Percentiles rank a stretch among this genome's conserved stretches.
Conservation (phyloP, 2,113 vertebrate species). For the Nerophis ophidion region DNA sequence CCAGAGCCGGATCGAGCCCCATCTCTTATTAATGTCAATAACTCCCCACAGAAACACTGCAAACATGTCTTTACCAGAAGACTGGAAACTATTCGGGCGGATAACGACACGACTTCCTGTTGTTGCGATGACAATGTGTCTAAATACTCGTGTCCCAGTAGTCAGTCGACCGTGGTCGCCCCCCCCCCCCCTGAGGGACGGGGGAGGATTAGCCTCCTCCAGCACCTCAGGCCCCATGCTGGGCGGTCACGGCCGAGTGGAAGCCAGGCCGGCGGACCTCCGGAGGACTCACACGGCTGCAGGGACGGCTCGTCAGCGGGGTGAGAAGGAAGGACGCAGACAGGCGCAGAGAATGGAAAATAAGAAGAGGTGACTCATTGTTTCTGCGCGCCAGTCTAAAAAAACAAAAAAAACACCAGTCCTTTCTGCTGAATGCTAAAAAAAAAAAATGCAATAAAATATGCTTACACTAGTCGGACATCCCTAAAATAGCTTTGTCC, state of each 20-base stretch:
- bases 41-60: too few species aligned
- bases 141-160: background rate
- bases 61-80: too few species aligned
- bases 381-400: conserved; percentile 25
- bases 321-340: conserved; percentile 29
- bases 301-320: conserved; percentile 35
- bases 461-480: background rate
- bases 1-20: too few species aligned
- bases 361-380: conserved; percentile 38
- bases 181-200: background rate
- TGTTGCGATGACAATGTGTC: background rate
- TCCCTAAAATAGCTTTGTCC: too few species aligned
- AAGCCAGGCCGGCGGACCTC: conserved; percentile 52
- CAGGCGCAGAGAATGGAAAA: conserved; percentile 36
- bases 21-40: too few species aligned
- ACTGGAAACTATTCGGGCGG: background rate
- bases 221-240: conserved; percentile 28
- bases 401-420: conserved; percentile 6
- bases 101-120: background rate
- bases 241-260: conserved; percentile 62
- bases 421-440: background rate
- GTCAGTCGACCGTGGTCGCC: background rate
- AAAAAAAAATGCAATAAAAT: background rate
- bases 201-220: conserved; percentile 3
- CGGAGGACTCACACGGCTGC: conserved; percentile 40